Base-by-base conservation (phyloP, 2,888 invertebrate genomes). In the Drosophila buzzatii region DNA sequence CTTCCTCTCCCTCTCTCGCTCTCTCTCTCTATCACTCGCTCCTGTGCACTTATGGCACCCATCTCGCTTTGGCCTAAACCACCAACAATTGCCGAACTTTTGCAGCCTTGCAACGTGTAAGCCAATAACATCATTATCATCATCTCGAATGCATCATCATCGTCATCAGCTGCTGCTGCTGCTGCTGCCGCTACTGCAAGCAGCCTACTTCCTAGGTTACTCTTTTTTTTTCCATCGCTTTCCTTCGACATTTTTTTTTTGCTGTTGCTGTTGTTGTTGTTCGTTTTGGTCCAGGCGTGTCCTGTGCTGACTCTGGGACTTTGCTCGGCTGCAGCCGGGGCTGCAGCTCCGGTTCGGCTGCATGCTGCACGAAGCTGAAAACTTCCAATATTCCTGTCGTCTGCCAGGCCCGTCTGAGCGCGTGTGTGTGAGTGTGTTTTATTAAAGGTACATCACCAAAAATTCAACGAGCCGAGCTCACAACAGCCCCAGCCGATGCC, bases 391-490 rank as follows among this genome's bases (percentile, higher is more conserved):
- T 76, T 74, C 55, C 75, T 79, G 56, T 59, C 65, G 45, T 18
- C 56, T 41, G 31, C 16, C 35, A 45, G 45, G 45, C 23, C 14
- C 16, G 9, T 55, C 10, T 37, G 3, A 39, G 9, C 27, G 18
- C 31, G 31, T 57, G 20, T 63, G 27, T 57, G 65, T 59, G 65
- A 31, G 45, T 63, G 69, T 20, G 53, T 64, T 87, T 82, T 85
- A 82, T 85, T 87, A 85, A 85, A 82, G 82, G 77, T 83, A 76
- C 69, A 80, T 65, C 70, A 62, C 80, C 76, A 75, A 79, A 76
- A 79, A 70, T 70, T 56, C 60, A 69, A 75, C 76, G 52, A 44
- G 57, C 45, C 73, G 74, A 73, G 57, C 39, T 52, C 42, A 18
- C 8, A 37, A 4, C 37, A 10, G 45, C 27, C 16, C 47, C 31